Percentiles rank a stretch among this genome's conserved stretches.
Evolutionary conservation across 2,888 invertebrate genomes (phyloP).

Genomic region (Callinectes sapidus): DNA sequence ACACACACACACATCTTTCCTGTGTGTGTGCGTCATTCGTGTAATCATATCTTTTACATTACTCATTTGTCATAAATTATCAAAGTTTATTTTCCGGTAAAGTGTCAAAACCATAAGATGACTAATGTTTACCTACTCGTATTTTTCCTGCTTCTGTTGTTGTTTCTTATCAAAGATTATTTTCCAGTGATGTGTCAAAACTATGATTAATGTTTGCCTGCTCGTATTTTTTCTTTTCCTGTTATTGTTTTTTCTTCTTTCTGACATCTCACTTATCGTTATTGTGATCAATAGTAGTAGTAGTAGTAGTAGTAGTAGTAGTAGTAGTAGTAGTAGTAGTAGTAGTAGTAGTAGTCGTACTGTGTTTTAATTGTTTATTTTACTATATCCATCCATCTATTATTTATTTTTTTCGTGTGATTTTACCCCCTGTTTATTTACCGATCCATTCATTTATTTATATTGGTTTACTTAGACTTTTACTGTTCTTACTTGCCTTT

Average conservation of each 20-base stretch:
- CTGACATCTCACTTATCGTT: background rate
- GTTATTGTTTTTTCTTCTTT: no score
- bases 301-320: no score
- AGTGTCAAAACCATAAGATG: background rate
- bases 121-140: no score
- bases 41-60: background rate
- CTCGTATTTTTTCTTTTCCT: background rate
- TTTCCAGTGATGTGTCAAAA: background rate
- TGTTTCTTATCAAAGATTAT: background rate
- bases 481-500: background rate
- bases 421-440: no score
- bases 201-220: background rate
- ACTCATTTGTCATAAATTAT: background rate
- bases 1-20: background rate
- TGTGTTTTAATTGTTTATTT: background rate
- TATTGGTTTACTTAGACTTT: background rate
- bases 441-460: background rate
- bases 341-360: no score
- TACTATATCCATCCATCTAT: background rate
- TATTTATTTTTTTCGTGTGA: background rate
- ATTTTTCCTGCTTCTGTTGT: background rate
- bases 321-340: no score
- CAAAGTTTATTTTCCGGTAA: background rate
- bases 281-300: background rate
- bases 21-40: background rate